Percentiles rank a stretch among this genome's conserved stretches.
phyloP scores from a whole-genome alignment of 2,113 vertebrate genomes.

The Triplophysa rosa region DNA sequence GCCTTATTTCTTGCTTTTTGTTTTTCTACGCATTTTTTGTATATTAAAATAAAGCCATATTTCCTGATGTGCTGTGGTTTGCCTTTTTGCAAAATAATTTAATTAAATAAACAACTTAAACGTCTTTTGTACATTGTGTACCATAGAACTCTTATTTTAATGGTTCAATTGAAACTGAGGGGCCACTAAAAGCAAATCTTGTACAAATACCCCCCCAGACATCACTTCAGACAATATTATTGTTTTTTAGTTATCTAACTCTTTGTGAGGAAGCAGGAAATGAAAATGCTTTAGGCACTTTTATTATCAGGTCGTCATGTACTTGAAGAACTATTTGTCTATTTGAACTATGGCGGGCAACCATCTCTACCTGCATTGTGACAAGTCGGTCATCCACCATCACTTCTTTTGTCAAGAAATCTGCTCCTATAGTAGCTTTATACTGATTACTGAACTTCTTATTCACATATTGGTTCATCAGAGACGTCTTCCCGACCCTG shows the following conservation, averaged over 20 bases:
- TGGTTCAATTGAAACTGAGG: no score
- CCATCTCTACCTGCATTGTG: slow-evolving; percentile 92
- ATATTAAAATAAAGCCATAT: no score
- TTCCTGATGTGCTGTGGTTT: no score
- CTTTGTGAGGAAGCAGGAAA: not conserved
- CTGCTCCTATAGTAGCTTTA: slow-evolving; percentile 98
- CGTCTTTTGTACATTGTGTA: no score
- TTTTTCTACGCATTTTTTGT: no score
- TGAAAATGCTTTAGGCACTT: not conserved
- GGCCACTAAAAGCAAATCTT: no score
- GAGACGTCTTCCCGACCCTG: slow-evolving; percentile 97
- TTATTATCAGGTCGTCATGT: not conserved
- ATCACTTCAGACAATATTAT: no score
- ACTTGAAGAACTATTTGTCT: not conserved
- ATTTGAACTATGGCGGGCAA: not conserved
- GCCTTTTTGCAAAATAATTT: no score
- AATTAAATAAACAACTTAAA: no score
- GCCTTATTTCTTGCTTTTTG: no score
- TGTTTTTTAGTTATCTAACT: not conserved
- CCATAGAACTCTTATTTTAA: no score
- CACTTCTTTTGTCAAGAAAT: slow-evolving; percentile 98
- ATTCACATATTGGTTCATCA: slow-evolving; percentile 99
- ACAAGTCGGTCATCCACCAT: slow-evolving; percentile 99
- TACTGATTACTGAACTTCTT: slow-evolving; percentile 99
- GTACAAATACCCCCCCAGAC: no score